Evolutionary conservation across 2,888 invertebrate genomes (phyloP).

Genomic region (Fragum fragum): DNA sequence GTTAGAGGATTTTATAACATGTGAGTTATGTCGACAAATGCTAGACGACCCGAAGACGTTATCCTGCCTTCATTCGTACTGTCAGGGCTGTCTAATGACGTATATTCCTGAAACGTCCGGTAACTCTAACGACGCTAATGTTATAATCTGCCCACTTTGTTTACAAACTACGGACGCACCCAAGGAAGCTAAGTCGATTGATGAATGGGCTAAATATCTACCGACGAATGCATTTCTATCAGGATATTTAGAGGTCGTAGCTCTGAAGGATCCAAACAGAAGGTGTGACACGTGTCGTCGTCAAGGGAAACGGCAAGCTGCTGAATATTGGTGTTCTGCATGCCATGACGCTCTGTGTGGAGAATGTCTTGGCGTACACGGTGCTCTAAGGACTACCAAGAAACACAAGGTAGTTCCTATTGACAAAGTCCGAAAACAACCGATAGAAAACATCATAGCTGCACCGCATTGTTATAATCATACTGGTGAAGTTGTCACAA

Average conservation of each 20-base stretch:
- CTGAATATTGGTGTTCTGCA: slow-evolving; percentile 63
- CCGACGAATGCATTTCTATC: slow-evolving; percentile 63
- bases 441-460: slow-evolving; percentile 57
- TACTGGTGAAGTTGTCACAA: slow-evolving; percentile 61
- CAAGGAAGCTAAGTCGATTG: slow-evolving; percentile 24
- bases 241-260: slow-evolving; percentile 60
- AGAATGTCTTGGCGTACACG: slow-evolving; percentile 66
- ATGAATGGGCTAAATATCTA: slow-evolving; percentile 54
- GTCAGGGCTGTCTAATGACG: slow-evolving; percentile 52
- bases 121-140: slow-evolving; percentile 11
- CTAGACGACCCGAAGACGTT: slow-evolving; percentile 53
- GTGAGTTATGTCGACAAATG: slow-evolving; percentile 58
- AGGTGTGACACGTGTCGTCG: slow-evolving; percentile 69
- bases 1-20: slow-evolving; percentile 55
- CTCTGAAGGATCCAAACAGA: slow-evolving; percentile 54
- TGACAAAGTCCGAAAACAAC: slow-evolving; percentile 44
- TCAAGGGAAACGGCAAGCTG: slow-evolving; percentile 48
- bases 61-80: slow-evolving; percentile 60
- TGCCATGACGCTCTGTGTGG: slow-evolving; percentile 71
- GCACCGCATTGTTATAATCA: slow-evolving; percentile 62
- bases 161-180: slow-evolving; percentile 45
- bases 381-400: slow-evolving; percentile 69
- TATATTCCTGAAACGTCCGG: slow-evolving; percentile 46
- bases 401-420: slow-evolving; percentile 56
- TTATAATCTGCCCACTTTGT: slow-evolving; percentile 58